Percentiles rank a stretch among this genome's conserved stretches.
Evolutionary conservation across 2,797 vertebrate species (phyloP).

Genomic region (Bovichtus diacanthus): DNA sequence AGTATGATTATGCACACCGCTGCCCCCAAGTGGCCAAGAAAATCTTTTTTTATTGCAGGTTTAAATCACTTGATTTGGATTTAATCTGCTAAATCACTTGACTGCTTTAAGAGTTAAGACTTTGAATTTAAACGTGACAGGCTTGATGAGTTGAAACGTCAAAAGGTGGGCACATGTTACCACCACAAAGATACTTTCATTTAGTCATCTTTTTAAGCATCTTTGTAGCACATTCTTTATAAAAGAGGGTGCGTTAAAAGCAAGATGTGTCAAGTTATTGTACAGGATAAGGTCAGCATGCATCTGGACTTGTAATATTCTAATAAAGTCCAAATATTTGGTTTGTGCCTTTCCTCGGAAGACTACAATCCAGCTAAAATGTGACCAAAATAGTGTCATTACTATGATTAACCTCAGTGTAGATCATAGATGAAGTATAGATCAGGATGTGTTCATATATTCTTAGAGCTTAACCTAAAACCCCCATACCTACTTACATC

Average conservation of each 20-base stretch:
- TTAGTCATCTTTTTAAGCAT: neutral
- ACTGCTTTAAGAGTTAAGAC: neutral
- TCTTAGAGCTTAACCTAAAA: constrained; percentile 31
- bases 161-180: neutral
- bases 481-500: constrained; percentile 18
- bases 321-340: neutral
- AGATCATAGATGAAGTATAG: too few species aligned
- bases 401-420: neutral
- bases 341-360: neutral
- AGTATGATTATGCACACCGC: too few species aligned
- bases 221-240: too few species aligned
- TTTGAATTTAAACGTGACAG: neutral
- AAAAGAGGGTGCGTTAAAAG: neutral
- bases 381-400: neutral
- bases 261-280: neutral
- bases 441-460: constrained; percentile 28
- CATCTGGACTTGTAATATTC: neutral
- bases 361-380: neutral
- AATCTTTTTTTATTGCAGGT: neutral
- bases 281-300: neutral
- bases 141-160: neutral
- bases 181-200: too few species aligned
- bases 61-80: neutral
- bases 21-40: too few species aligned
- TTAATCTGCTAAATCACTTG: neutral